Percentiles rank a stretch among this genome's conserved stretches.
Evolutionary conservation across 2,888 invertebrate species (phyloP).

Genomic region (Dicranocentrus wangi): DNA sequence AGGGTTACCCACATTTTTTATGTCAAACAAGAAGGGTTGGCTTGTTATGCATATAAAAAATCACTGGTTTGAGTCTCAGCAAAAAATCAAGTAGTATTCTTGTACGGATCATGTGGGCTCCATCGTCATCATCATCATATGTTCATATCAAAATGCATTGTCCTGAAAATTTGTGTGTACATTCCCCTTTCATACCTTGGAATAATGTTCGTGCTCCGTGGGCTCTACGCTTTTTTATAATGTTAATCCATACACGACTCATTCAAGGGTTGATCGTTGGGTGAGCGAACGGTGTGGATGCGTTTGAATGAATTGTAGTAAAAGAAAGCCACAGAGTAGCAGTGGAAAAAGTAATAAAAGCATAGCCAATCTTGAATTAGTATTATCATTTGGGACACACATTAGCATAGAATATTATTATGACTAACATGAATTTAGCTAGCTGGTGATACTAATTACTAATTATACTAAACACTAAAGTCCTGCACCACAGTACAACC

Average conservation of each 20-base stretch:
- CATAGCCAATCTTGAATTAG: constrained; percentile 34
- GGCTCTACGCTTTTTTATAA: constrained; percentile 24
- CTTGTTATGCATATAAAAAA: constrained; percentile 53
- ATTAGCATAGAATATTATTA: constrained; percentile 1
- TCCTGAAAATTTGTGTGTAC: constrained; percentile 39
- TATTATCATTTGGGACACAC: not conserved
- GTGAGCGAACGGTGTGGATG: constrained; percentile 50
- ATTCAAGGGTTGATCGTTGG: constrained; percentile 53
- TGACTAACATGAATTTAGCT: not conserved
- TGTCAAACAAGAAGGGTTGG: constrained; percentile 47
- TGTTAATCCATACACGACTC: constrained; percentile 49
- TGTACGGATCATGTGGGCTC: constrained; percentile 28
- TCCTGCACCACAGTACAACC: too few relatives aligned
- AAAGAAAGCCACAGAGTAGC: constrained; percentile 31
- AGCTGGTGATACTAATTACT: too few relatives aligned
- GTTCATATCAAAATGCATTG: constrained; percentile 46
- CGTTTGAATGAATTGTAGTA: constrained; percentile 21
- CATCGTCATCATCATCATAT: constrained; percentile 30
- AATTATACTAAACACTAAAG: too few relatives aligned
- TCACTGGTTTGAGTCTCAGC: not conserved
- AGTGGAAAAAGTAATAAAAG: constrained; percentile 6
- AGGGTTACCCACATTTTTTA: constrained; percentile 55
- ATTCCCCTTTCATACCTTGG: constrained; percentile 52
- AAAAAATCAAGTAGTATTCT: not conserved
- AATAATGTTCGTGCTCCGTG: constrained; percentile 7